Base-by-base conservation (phyloP, 2,888 invertebrate genomes). In the Chrysina gloriosa region DNA sequence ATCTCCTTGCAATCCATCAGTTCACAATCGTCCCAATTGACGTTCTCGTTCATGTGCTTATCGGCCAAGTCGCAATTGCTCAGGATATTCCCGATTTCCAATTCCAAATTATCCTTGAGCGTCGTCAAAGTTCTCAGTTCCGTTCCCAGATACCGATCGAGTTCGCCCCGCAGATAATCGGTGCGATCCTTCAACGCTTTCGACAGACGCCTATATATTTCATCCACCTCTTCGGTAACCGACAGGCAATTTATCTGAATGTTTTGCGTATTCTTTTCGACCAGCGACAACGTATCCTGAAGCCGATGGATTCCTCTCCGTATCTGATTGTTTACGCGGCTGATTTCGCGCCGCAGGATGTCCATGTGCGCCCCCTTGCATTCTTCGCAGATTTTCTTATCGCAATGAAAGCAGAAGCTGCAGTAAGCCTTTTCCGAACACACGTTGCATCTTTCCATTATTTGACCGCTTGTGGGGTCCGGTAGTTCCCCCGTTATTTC, bases 321-420 rank as follows among this genome's bases (percentile, higher is more conserved):
- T 70, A 95, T 91, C 83, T 84, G 80, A 67, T 83, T 83, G 71
- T 83, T 82, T 56, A 84, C 83, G 70, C 83, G 79, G 4, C 81
- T 77, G 25, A 83, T 83, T 76, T 84, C 84, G 68, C 97, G 89
- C 75, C 96, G 90, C 69, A 98, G 85, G 73, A 97, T 96, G 82
- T 98, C 97, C 91, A 96, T 93, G 83, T 98, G 98, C 9, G 96
- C 95, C 67, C 93, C 91, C 83, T 97, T 97, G 85, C 99, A 99
- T 80, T 97, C 96, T 75, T 93, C 92, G 84, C 98, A 99, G 71
- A 98, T 93, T 85, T 96, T 95, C 81, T 97, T 96, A 79, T 98
- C 97, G 85, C 99, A 99, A 84, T 99, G 98, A 23, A 93, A 92
- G 84, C 98, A 99, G 54, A 89, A 86, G 67, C 90, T 90, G 77